Base-by-base conservation (phyloP, 2,888 invertebrate genomes). In the Plutella xylostella region DNA sequence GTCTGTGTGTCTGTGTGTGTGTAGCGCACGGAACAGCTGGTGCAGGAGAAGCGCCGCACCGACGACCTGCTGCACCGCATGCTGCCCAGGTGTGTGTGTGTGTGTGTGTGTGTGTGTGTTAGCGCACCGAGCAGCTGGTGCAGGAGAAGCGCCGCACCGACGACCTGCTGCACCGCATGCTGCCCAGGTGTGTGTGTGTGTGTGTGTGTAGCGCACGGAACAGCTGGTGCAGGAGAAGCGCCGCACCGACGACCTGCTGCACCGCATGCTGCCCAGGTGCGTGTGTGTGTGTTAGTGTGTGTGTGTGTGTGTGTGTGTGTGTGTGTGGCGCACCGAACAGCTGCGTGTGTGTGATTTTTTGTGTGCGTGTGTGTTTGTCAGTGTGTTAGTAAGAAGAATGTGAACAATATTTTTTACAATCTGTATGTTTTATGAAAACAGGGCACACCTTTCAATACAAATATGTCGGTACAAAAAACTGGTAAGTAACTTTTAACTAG, bases 91-190 rank as follows among this genome's bases (percentile, higher is more conserved):
- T 93, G 75, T 61, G 70, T n/a, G n/a, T n/a, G n/a, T n/a, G n/a
- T n/a, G n/a, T n/a, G n/a, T n/a, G n/a, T n/a, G n/a, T n/a, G n/a
- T n/a, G n/a, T n/a, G n/a, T n/a, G n/a, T n/a, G n/a, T n/a, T n/a
- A 93, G 58, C 83, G 94, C 48, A 94, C 94, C 0, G 90, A 90
- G 56, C 90, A 93, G 58, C 77, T 95, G 45, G 85, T 90, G 38
- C 91, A 92, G 63, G 95, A 95, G 71, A 94, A 95, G 65, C 89
- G 91, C 65, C 90, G 93, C 65, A 94, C 94, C 0, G 94, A 95
- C 57, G 91, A 92, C 51, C 74, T 95, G 2, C 77, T 95, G 1
- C 91, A 93, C 55, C 86, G 94, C 59, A 95, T 95, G 94, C 70
- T 96, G 37, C 95, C 95, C 1, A 90, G 90, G 92, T 93, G 75